phyloP scores from a whole-genome alignment of 2,888 invertebrate genomes.

The Synanthedon formicaeformis region DNA sequence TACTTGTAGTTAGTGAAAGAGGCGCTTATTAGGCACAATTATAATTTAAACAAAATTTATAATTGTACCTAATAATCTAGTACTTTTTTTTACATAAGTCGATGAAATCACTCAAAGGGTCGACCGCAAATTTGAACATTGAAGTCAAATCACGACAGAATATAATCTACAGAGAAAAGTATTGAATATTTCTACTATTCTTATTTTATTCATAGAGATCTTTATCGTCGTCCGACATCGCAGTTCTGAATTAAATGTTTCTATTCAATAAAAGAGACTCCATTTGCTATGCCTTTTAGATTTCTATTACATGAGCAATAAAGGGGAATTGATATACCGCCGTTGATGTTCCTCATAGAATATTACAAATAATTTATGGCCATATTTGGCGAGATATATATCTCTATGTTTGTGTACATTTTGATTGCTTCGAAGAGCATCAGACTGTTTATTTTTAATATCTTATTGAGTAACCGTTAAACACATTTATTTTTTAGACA shows the following conservation, averaged over 20 bases:
- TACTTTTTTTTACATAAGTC: too few species aligned
- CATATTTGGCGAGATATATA: conserved; percentile 42
- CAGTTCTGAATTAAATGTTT: conserved; percentile 33
- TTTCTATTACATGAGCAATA: conserved; percentile 48
- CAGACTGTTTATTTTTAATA: too few species aligned
- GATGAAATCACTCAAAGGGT: too few species aligned
- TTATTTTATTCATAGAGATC: conserved; percentile 46
- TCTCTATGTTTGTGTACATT: conserved; percentile 40
- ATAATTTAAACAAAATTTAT: too few species aligned
- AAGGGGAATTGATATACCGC: conserved; percentile 33
- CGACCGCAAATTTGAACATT: too few species aligned
- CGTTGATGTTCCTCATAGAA: conserved; percentile 18
- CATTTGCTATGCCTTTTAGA: conserved; percentile 45
- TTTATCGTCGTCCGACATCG: conserved; percentile 30
- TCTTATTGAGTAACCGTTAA: too few species aligned
- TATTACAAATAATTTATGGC: conserved; percentile 45
- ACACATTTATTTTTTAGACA: too few species aligned
- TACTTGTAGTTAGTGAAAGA: too few species aligned
- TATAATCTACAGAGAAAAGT: not conserved
- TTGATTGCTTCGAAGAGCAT: conserved; percentile 24
- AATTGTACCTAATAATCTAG: too few species aligned
- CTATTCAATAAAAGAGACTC: conserved; percentile 52
- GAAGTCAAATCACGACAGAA: too few species aligned
- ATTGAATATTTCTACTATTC: conserved; percentile 18
- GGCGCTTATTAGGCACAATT: too few species aligned